Evolutionary conservation across 2,888 invertebrate species (phyloP).

Genomic region (Calameuta idolon): DNA sequence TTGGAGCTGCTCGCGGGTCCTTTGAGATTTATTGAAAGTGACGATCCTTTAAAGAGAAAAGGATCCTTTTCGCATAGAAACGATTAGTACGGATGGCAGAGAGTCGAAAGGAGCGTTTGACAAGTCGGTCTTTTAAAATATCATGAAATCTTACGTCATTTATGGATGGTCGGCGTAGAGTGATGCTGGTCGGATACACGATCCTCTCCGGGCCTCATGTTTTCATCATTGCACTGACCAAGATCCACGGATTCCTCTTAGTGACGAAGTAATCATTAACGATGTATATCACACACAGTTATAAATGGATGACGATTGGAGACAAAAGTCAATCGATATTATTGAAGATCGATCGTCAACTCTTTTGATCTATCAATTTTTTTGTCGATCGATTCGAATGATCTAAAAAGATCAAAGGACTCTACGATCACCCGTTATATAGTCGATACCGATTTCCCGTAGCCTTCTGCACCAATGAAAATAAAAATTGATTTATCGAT

Average conservation of each 20-base stretch:
- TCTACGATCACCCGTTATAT: not conserved
- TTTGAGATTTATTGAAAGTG: not conserved
- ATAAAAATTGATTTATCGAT: not conserved
- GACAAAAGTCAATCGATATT: not conserved
- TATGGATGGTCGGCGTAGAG: constrained; percentile 57
- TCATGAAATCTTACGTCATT: constrained; percentile 60
- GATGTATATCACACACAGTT: not conserved
- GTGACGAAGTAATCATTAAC: not conserved
- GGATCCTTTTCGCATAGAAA: not conserved
- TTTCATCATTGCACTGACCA: constrained; percentile 56
- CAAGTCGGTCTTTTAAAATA: constrained; percentile 10
- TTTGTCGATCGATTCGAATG: not conserved
- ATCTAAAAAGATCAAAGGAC: not conserved
- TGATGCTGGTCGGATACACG: constrained; percentile 53
- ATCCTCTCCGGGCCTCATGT: constrained; percentile 61
- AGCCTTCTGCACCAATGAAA: not conserved
- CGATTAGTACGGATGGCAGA: not conserved
- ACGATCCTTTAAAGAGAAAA: not conserved
- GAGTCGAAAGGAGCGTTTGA: not conserved
- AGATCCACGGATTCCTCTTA: constrained; percentile 49
- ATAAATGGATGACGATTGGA: not conserved
- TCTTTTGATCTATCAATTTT: not conserved
- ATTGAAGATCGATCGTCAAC: not conserved
- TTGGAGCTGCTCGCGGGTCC: not conserved
- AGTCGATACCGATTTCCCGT: not conserved